Evolutionary conservation across 2,888 invertebrate genomes (phyloP).

Genomic region (Cryptosula pallasiana): DNA sequence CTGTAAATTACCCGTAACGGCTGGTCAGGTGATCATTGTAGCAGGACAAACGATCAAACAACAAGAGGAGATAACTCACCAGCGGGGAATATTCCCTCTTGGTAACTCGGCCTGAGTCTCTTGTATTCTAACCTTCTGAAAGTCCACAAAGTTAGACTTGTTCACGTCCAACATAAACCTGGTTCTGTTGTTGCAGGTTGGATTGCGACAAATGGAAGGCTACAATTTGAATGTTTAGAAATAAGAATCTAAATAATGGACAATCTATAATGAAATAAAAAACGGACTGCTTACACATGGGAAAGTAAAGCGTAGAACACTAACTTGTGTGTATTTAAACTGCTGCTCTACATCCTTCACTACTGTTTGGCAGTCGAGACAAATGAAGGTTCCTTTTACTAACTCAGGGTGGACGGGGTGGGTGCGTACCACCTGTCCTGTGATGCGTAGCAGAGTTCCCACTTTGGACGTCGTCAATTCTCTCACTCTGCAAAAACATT

Average conservation of each 20-base stretch:
- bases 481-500: constrained; percentile 59
- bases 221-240: constrained; percentile 52
- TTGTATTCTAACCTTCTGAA: constrained; percentile 95
- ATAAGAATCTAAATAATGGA: background rate
- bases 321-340: constrained; percentile 75
- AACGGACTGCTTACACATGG: too few species aligned
- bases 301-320: too few species aligned
- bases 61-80: constrained; percentile 53
- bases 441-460: constrained; percentile 86
- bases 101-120: constrained; percentile 96
- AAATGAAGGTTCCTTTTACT: constrained; percentile 77
- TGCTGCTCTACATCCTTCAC: constrained; percentile 94
- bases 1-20: too few species aligned
- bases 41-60: too few species aligned
- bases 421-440: constrained; percentile 84
- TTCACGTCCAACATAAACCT: constrained; percentile 86
- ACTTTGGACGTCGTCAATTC: constrained; percentile 88
- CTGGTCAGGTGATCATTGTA: too few species aligned
- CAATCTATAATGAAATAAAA: background rate
- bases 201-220: constrained; percentile 93
- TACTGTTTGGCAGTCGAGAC: constrained; percentile 89
- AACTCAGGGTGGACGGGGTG: constrained; percentile 98
- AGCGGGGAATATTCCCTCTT: constrained; percentile 90
- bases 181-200: constrained; percentile 85
- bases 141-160: constrained; percentile 92